Evolutionary conservation across 2,888 invertebrate genomes (phyloP), one percentile per base, ranked within the genome.

Genomic region (Aspidiotus rigidus): DNA sequence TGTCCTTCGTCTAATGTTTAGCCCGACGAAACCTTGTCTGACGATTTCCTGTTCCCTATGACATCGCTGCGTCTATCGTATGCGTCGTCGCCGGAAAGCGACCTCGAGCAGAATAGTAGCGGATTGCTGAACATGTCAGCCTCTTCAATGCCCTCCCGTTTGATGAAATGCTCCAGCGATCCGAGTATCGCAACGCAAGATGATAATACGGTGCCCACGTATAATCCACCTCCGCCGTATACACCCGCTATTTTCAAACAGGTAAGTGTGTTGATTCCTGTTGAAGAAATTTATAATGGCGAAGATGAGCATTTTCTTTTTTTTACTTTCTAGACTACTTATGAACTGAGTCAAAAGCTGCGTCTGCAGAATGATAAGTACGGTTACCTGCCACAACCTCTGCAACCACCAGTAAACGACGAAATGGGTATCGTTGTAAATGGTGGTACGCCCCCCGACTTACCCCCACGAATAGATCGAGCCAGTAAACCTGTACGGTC

Each of bases 11-110:
- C 67, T 73, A 28, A 28, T 28, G 71, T 71, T 69, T 84, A 95
- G 94, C 93, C 95, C 79, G 93, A 93, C 79, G 94, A 96, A 81
- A 91, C 93, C 79, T 84, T 96, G 79, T 93, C 94, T 77, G 97
- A 98, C 81, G 96, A 98, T 85, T 95, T 96, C 86, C 87, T 97
- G 78, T 97, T 97, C 85, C 96, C 96, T 78, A 95, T 96, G 95
- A 92, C 92, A 75, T 90, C 91, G 77, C 87, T 93, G 79, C 88
- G 94, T 78, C 83, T 95, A 75, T 95, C 95, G 77, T 95, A 94
- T 81, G 94, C 94, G 74, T 94, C 94, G 77, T 93, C 93, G 78
- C 94, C 94, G 73, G 95, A 96, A 82, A 93, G 93, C 78, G 96
- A 96, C 81, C 83, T 92, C 79, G 95, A 95, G 78, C 86, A 90